phyloP scores from a whole-genome alignment of 2,113 vertebrate genomes.

The Lepus timidus region DNA sequence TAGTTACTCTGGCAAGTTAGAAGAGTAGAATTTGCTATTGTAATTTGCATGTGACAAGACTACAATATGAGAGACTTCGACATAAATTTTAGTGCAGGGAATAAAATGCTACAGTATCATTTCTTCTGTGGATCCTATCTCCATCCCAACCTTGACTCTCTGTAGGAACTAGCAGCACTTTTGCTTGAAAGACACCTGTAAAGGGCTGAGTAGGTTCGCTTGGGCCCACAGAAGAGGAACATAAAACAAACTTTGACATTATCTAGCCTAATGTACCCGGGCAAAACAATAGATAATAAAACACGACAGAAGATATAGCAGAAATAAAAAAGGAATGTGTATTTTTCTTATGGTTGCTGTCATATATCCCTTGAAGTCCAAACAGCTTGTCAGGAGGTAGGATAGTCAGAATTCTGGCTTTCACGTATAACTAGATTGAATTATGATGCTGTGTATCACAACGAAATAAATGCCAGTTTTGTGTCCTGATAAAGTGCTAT shows the following conservation, averaged over 20 bases:
- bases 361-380: not conserved
- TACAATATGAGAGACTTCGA: not conserved
- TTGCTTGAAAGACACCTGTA: not conserved
- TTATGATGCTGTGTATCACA: not conserved
- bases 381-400: not conserved
- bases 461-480: constrained; percentile 16
- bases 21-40: not conserved
- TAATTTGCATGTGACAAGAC: not conserved
- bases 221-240: not conserved
- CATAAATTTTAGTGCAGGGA: not conserved
- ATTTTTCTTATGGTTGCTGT: not conserved
- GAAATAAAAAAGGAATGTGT: not conserved
- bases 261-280: not conserved
- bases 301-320: not conserved
- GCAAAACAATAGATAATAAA: not conserved
- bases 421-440: constrained; percentile 11
- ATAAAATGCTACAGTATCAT: not conserved
- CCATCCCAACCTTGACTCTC: not conserved
- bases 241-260: not conserved
- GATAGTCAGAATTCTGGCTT: not conserved
- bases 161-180: not conserved
- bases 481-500: not conserved
- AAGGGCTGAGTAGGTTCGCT: not conserved
- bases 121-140: not conserved
- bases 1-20: not conserved